These are phyloP conservation scores for Acrobasis suavella DNA, from an alignment of 2,888 invertebrate species.

Conservation along the genomic window DNA sequence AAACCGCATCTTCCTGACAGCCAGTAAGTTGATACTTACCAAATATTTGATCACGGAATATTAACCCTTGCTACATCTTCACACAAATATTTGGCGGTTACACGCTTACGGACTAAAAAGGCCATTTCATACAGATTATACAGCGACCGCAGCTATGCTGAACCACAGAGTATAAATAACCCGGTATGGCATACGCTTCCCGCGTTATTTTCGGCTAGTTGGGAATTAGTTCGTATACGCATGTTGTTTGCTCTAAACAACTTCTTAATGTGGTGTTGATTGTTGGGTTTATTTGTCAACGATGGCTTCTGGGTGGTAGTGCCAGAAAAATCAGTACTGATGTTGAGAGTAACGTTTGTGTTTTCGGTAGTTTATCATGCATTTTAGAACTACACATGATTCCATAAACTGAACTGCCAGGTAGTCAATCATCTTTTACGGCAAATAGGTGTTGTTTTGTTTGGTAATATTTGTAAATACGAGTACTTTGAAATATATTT, in stretches of 20 bases:
- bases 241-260: conserved; percentile 23
- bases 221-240: conserved; percentile 13
- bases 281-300: conserved; percentile 1
- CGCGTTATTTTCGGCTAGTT: conserved; percentile 18
- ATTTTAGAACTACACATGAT: no score
- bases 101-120: conserved; percentile 7
- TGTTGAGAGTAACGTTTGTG: background rate
- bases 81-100: conserved; percentile 10
- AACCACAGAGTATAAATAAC: conserved; percentile 23
- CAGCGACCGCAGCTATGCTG: conserved; percentile 6
- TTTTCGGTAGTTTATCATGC: background rate
- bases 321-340: background rate
- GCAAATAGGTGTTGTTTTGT: no score
- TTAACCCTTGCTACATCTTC: background rate
- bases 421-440: no score
- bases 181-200: conserved; percentile 21
- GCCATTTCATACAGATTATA: conserved; percentile 13
- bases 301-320: background rate
- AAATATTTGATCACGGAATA: background rate
- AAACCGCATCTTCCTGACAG: no score
- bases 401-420: no score
- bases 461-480: no score
- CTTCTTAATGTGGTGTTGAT: conserved; percentile 19
- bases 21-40: no score
- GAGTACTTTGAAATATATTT: no score